These are phyloP conservation scores for Meleagris gallopavo DNA, from an alignment of 2,113 vertebrate species.

Conservation along the genomic window DNA sequence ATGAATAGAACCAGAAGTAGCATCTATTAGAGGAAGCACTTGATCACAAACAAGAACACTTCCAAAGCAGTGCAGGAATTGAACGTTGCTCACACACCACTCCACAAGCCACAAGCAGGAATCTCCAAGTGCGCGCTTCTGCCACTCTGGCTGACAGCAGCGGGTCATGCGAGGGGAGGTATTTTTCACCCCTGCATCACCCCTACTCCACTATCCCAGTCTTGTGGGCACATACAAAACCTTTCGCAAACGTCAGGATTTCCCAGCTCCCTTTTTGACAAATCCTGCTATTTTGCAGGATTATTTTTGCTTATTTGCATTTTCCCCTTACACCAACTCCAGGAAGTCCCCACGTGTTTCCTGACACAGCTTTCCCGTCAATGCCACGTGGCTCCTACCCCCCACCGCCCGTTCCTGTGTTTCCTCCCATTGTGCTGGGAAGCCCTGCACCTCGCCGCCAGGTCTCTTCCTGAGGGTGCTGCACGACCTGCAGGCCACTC, in stretches of 20 bases:
- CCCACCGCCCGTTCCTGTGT: not conserved
- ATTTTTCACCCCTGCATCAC: not conserved
- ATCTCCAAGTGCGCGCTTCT: not conserved
- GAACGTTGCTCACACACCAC: not conserved
- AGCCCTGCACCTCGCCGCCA: slow-evolving; percentile 45
- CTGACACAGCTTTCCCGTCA: slow-evolving; percentile 26
- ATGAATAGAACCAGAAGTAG: not conserved
- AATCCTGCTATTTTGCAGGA: not conserved
- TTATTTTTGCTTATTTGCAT: too few relatives aligned
- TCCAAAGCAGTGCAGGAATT: not conserved
- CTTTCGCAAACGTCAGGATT: not conserved
- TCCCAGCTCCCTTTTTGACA: slow-evolving; percentile 2
- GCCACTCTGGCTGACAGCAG: not conserved
- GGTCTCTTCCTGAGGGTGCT: slow-evolving; percentile 69
- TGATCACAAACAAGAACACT: not conserved
- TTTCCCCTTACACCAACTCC: not conserved
- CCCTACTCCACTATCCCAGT: not conserved
- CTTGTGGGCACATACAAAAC: not conserved
- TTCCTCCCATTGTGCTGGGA: slow-evolving; percentile 42
- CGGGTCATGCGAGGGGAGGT: not conserved
- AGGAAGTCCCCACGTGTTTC: not conserved
- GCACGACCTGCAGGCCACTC: slow-evolving; percentile 65
- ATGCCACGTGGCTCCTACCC: slow-evolving; percentile 13
- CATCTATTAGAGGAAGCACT: not conserved
- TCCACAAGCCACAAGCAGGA: not conserved